Percentiles rank a stretch among this genome's conserved stretches.
These are phyloP conservation scores for Protobothrops mucrosquamatus DNA, from an alignment of 2,113 vertebrate genomes.

Conservation along the genomic window DNA sequence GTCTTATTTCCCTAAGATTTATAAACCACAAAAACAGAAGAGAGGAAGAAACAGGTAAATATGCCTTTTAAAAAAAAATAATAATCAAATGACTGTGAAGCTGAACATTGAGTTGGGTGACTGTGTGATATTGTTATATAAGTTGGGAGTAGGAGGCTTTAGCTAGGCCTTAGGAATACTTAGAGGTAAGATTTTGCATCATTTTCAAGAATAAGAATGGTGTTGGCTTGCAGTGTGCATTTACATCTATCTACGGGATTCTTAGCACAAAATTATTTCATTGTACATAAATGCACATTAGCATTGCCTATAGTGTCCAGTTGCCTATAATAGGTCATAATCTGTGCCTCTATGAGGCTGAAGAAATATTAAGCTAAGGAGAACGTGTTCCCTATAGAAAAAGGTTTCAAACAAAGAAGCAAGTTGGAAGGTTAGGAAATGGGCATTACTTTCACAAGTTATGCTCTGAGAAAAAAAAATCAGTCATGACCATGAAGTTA, in stretches of 20 bases:
- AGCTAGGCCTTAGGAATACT: not conserved
- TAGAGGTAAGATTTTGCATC: accelerated
- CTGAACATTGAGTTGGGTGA: conserved; percentile 1
- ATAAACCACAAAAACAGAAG: not conserved
- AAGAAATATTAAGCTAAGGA: not conserved
- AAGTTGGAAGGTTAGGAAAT: not conserved
- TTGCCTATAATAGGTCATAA: not conserved
- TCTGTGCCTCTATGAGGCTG: not conserved
- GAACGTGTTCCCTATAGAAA: not conserved
- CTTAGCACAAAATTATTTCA: not conserved
- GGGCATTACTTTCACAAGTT: not conserved
- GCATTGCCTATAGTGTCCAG: not conserved
- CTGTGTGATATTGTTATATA: not conserved
- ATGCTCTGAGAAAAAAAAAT: accelerated
- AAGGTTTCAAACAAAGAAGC: not conserved
- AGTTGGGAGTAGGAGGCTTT: not conserved
- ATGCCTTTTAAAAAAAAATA: not conserved
- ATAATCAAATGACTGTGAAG: not conserved
- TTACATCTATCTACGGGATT: not conserved
- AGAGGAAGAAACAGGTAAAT: conserved; percentile 38
- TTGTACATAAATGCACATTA: not conserved
- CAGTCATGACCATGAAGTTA: not conserved
- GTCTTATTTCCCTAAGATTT: accelerated
- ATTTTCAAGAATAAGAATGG: accelerated
- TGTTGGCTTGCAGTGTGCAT: accelerated